Percentiles rank a stretch among this genome's conserved stretches.
Conservation (phyloP, 2,888 invertebrate genomes). For the Isotomurus palustris region DNA sequence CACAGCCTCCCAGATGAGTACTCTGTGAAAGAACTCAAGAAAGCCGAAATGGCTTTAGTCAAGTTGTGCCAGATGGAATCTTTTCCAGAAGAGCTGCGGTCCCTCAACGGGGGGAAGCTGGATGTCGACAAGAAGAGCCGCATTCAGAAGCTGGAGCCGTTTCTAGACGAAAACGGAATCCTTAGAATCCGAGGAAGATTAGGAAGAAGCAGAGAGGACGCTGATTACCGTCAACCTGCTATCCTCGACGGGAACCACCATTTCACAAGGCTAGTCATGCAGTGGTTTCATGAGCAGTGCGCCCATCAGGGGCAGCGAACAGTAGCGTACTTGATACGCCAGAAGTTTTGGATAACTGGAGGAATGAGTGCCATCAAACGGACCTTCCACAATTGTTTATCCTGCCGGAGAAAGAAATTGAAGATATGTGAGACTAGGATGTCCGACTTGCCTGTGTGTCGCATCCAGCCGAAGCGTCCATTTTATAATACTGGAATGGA, state of each 20-base stretch:
- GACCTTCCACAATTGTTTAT: constrained; percentile 5
- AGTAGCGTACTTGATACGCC: constrained; percentile 9
- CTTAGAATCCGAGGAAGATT: constrained; percentile 3
- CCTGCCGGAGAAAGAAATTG: not conserved
- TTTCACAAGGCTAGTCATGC: constrained; percentile 5
- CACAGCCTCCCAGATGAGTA: too few relatives aligned
- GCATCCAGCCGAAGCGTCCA: too few relatives aligned
- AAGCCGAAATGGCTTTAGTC: not conserved
- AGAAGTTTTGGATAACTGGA: constrained; percentile 9
- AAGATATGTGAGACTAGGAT: not conserved
- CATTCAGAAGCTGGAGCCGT: constrained; percentile 1
- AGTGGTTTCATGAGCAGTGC: constrained; percentile 1
- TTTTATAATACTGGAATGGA: not conserved
- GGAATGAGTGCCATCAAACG: constrained; percentile 11
- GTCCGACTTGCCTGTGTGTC: too few relatives aligned
- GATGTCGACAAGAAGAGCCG: not conserved
- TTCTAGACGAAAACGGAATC: not conserved
- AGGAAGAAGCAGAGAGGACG: not conserved
- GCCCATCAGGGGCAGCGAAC: constrained; percentile 18
- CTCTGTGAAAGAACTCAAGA: not conserved
- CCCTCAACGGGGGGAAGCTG: not conserved
- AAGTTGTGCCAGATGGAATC: constrained; percentile 1
- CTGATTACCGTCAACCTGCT: constrained; percentile 4
- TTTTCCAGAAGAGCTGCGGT: constrained; percentile 12
- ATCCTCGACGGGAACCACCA: constrained; percentile 15